Base-by-base conservation (phyloP, 1,140 invertebrate genomes). In the Adoxophyes honmai region DNA sequence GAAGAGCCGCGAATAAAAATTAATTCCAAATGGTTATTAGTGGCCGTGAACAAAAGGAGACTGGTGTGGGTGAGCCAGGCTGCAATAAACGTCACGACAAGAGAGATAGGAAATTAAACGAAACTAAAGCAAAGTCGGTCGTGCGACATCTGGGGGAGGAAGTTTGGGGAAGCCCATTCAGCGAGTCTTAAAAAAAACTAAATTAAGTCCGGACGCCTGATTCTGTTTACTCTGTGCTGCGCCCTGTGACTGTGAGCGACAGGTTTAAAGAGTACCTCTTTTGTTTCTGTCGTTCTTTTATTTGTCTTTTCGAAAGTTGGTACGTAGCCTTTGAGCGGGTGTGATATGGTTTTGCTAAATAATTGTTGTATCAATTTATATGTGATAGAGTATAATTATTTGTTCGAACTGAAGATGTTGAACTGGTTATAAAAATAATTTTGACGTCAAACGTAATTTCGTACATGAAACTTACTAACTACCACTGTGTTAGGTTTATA, bases 31-130 rank as follows among this genome's bases (percentile, higher is more conserved):
- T 75, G 71, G 73, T 82, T 86, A 86, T 82, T 84, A 78, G 75
- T 78, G 75, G 70, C 59, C 52, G 59, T 58, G 70, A 76, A 83
- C 74, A 87, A 80, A 81, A 77, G 73, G 59, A 55, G 55, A 59
- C 53, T 57, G 69, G 77, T 78, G 75, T 77, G 80, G 60, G 78
- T 75, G 65, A 65, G 62, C 62, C 36, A 62, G 36, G 67, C 62
- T 57, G 68, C 75, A 83, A 86, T 82, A 82, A 84, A 81, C 73
- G 78, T 82, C 75, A 77, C 66, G 75, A 72, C 64, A 78, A 73
- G 73, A 77, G 76, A 79, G 78, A 82, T 81, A 81, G 84, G 79
- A 83, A 86, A 85, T 81, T 83, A 82, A 86, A 81, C 70, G 76
- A 82, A 87, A 87, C 84, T 86, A 86, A 81, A 84, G 79, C 69